Evolutionary conservation across 2,888 invertebrate genomes (phyloP).

Genomic region (Drosophila macrospina): DNA sequence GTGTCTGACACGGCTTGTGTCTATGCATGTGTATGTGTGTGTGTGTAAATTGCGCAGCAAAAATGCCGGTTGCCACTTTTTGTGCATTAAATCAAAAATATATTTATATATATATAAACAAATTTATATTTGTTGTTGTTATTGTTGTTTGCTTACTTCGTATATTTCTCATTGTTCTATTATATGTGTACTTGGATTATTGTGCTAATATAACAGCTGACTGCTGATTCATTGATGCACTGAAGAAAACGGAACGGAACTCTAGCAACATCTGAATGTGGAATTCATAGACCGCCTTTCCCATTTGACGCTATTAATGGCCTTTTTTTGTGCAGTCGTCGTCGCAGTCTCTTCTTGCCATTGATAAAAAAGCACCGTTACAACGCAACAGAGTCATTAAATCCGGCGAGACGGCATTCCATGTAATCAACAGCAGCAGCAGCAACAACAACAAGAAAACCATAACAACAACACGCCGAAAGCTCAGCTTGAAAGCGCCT

Average conservation of each 20-base stretch:
- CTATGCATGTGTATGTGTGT: conserved; percentile 14
- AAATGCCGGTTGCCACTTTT: conserved; percentile 65
- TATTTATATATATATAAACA: conserved; percentile 2
- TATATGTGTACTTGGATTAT: conserved; percentile 11
- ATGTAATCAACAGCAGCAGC: conserved; percentile 61
- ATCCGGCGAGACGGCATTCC: conserved; percentile 82
- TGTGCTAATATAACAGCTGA: conserved; percentile 29
- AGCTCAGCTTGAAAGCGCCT: conserved; percentile 56
- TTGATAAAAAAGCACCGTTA: conserved; percentile 77
- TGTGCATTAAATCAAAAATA: conserved; percentile 42
- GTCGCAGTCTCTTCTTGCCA: conserved; percentile 45
- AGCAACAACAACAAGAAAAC: conserved; percentile 31
- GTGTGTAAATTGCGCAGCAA: conserved; percentile 73
- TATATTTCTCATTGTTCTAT: conserved; percentile 9
- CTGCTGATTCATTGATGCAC: conserved; percentile 26
- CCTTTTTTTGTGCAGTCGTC: conserved; percentile 18
- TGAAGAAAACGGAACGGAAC: conserved; percentile 33
- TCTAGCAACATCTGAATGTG: conserved; percentile 22
- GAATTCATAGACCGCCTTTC: conserved; percentile 32
- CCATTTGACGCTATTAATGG: conserved; percentile 34
- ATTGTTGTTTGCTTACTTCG: conserved; percentile 18
- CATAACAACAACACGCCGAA: conserved; percentile 29
- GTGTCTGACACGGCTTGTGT: conserved; percentile 1
- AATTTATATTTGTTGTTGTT: conserved; percentile 22
- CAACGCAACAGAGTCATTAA: conserved; percentile 78